These are phyloP conservation scores for Gastrophryne carolinensis DNA, from an alignment of 2,797 vertebrate species.

Conservation along the genomic window DNA sequence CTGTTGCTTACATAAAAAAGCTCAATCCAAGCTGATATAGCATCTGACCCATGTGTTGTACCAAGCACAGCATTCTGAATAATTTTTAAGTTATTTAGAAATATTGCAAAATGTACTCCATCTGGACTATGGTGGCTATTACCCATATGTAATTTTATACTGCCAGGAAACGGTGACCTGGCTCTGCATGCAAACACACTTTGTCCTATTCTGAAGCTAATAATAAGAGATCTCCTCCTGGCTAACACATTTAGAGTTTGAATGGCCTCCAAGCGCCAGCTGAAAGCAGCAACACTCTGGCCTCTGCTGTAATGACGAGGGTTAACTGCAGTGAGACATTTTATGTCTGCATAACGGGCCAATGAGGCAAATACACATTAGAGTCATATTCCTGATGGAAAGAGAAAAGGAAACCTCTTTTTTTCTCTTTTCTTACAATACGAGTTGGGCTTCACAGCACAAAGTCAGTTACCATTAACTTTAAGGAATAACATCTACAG, in stretches of 20 bases:
- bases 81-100: neutral
- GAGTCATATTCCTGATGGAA: conserved; percentile 41
- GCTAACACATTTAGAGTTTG: neutral
- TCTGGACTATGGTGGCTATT: neutral
- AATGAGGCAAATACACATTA: conserved; percentile 46
- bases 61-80: neutral
- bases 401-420: conserved; percentile 16
- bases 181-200: neutral
- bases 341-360: conserved; percentile 14
- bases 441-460: conserved; percentile 21
- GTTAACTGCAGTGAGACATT: conserved; percentile 29
- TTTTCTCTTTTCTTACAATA: neutral
- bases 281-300: neutral
- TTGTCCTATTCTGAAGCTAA: neutral
- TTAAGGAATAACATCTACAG: conserved; percentile 32
- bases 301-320: neutral
- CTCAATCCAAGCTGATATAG: neutral
- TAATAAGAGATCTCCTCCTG: neutral
- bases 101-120: neutral
- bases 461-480: conserved; percentile 51
- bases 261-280: neutral
- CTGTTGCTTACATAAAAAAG: neutral
- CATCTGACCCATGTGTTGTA: neutral
- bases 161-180: neutral
- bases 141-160: neutral